Evolutionary conservation across 2,113 vertebrate genomes (phyloP).

Genomic region (rat (Rattus norvegicus)): DNA sequence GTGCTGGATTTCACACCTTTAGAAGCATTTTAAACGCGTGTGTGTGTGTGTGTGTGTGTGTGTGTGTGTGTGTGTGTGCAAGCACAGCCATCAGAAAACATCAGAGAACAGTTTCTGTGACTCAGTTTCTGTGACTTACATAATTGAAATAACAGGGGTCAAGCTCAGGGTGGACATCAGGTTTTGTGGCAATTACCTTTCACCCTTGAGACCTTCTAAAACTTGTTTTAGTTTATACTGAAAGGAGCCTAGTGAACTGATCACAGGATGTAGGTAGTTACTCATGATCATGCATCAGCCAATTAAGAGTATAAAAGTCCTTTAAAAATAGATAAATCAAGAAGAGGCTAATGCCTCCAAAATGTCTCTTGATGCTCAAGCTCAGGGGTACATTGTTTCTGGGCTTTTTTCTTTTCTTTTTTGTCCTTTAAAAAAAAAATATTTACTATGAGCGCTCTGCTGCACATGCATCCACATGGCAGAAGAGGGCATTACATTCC

Average conservation of each 20-base stretch:
- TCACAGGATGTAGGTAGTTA: neutral
- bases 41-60: neutral
- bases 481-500: too few species aligned
- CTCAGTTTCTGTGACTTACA: neutral
- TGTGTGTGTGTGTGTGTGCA: neutral
- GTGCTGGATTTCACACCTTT: neutral
- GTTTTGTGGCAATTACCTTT: neutral
- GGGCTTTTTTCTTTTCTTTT: too few species aligned
- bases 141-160: neutral
- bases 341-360: neutral
- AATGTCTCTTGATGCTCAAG: neutral
- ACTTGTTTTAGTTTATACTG: constrained; percentile 1
- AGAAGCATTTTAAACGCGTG: neutral
- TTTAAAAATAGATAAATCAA: neutral
- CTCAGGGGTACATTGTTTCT: neutral
- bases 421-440: too few species aligned
- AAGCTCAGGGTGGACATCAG: neutral
- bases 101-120: neutral
- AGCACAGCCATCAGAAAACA: neutral
- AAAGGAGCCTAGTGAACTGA: neutral
- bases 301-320: neutral
- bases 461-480: too few species aligned
- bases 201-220: neutral
- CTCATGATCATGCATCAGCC: neutral
- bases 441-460: too few species aligned